Percentiles rank a stretch among this genome's conserved stretches.
Conservation (phyloP, 2,113 vertebrate species). For the Scophthalmus maximus region DNA sequence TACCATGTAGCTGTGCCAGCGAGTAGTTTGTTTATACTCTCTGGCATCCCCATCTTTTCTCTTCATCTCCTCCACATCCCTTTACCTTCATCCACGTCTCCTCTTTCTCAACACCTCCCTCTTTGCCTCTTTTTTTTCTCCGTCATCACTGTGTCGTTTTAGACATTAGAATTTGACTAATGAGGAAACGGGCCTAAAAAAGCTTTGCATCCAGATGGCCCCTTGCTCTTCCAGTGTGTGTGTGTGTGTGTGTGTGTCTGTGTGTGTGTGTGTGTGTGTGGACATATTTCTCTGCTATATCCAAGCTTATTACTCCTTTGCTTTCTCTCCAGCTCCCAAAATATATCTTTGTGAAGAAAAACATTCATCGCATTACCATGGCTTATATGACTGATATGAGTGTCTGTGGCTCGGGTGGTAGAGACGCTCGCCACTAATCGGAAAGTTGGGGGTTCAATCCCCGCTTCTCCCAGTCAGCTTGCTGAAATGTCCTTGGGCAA, state of each 20-base stretch:
- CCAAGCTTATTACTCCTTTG: conserved; percentile 14
- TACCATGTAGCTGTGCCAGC: conserved; percentile 49
- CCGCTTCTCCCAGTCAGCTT: too few relatives aligned
- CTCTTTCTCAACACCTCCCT: conserved; percentile 13
- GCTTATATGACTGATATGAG: too few relatives aligned
- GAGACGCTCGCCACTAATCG: too few relatives aligned
- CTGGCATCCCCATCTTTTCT: conserved; percentile 30
- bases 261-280: conserved; percentile 27
- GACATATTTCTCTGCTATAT: conserved; percentile 1
- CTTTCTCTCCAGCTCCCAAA: conserved; percentile 22
- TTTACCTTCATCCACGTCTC: conserved; percentile 1
- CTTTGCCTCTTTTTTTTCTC: conserved; percentile 35
- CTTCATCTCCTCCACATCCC: conserved; percentile 19
- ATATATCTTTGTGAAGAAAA: conserved; percentile 9
- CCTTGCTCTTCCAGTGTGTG: conserved; percentile 39
- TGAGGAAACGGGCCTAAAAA: conserved; percentile 61
- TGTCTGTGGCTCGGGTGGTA: too few relatives aligned
- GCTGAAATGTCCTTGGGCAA: too few relatives aligned
- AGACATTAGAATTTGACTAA: conserved; percentile 49
- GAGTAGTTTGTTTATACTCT: conserved; percentile 57
- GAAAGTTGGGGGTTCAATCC: too few relatives aligned
- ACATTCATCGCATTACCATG: not conserved
- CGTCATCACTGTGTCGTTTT: conserved; percentile 20
- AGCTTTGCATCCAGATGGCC: conserved; percentile 62
- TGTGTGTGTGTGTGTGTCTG: conserved; percentile 36